Conservation (phyloP, 2,113 vertebrate genomes). For the Rutilus rutilus region DNA sequence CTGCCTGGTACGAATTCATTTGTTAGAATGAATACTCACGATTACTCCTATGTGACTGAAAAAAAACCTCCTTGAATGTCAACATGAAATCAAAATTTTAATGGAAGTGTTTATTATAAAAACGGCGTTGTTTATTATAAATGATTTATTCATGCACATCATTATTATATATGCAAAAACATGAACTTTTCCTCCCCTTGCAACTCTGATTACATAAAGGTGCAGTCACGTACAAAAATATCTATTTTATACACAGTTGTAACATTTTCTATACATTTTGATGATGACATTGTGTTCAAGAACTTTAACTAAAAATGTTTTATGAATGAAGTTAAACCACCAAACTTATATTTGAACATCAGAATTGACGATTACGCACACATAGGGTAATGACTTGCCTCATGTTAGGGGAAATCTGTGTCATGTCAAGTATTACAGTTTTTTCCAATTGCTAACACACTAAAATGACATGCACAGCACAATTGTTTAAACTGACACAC, state of each 20-base stretch:
- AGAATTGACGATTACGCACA: too few relatives aligned
- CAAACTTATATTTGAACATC: too few relatives aligned
- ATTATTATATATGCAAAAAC: background rate
- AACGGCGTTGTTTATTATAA: too few relatives aligned
- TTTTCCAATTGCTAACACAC: background rate
- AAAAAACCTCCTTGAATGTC: background rate
- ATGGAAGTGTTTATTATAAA: background rate
- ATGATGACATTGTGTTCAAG: background rate
- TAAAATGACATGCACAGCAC: too few relatives aligned
- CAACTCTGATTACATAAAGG: background rate
- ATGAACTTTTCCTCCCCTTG: background rate
- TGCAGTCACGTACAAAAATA: background rate
- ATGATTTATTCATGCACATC: too few relatives aligned
- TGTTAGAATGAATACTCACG: slow-evolving; percentile 56
- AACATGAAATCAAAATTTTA: background rate
- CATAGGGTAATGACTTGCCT: too few relatives aligned
- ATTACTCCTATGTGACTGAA: background rate
- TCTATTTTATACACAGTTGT: background rate
- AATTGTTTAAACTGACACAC: too few relatives aligned
- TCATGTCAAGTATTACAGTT: too few relatives aligned
- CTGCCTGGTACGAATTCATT: slow-evolving; percentile 60
- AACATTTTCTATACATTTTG: background rate
- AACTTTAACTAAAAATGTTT: background rate
- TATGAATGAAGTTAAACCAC: background rate
- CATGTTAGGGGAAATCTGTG: too few relatives aligned